Evolutionary conservation across 2,113 vertebrate species (phyloP), one percentile per base, ranked within the genome.

Genomic region (Dasypus novemcinctus): DNA sequence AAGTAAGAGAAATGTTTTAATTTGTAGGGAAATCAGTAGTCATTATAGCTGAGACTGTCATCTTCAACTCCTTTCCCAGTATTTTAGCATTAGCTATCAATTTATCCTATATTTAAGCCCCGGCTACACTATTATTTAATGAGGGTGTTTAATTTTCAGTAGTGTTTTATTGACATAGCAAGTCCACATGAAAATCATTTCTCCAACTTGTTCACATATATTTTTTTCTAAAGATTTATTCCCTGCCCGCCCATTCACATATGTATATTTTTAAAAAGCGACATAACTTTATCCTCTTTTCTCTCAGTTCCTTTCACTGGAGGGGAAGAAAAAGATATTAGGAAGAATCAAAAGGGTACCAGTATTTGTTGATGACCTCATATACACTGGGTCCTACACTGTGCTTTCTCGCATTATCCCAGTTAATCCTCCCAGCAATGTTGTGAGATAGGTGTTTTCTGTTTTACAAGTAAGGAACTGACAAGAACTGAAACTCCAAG

Each of bases 1-100:
- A 69, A 31, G 43, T 36, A 66, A 76, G n/a, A 49, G 46, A 93
- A 74, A 59, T 86, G 78, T 66, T 95, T 93, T 84, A 90, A 41
- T 90, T 75, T 86, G 21, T 64, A 87, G 36, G 46, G 61, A 85
- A 81, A 74, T 79, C 46, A 89, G 1, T 93, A 36, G 36, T 85
- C 31, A 31, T 33, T 69, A 43, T 9, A 82, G 46, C 33, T 29
- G 81, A 52, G 33, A 75, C 29, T 68, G 7, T 36, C 27, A 88
- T 72, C 54, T 88, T 61, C 41, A 80, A 66, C 38, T 64, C 31
- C 46, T 79, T 90, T 80, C 57, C 57, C 49, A 49, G 1, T 93
- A 79, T 64, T 93, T 79, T 84, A 93, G 85, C 41, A 36, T 57
- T 64, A 43, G 86, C 27, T 79, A 20, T 80, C 88, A 81, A 27